Evolutionary conservation across 2,113 vertebrate species (phyloP).

Genomic region (Psettodes erumei): DNA sequence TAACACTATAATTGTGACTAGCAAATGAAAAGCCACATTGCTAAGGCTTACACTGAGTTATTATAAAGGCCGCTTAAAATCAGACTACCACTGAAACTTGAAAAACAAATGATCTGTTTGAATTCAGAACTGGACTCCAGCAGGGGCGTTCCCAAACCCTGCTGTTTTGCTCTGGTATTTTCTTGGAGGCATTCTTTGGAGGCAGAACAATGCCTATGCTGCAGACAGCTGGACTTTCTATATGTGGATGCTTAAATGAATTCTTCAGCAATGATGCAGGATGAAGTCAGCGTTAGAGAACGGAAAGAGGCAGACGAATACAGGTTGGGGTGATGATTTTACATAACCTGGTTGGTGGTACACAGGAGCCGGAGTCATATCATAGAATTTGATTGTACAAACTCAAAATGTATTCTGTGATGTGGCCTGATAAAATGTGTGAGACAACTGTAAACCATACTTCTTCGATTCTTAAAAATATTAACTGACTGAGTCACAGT

Average conservation of each 20-base stretch:
- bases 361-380: background rate
- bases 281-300: background rate
- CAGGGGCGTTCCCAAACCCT: too few species aligned
- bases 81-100: too few species aligned
- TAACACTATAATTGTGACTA: too few species aligned
- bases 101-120: too few species aligned
- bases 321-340: too few species aligned
- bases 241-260: background rate
- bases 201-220: background rate
- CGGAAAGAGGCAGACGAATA: background rate
- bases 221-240: constrained; percentile 27
- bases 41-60: too few species aligned
- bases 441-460: background rate
- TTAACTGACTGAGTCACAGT: background rate
- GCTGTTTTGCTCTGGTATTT: background rate
- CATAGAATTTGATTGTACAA: background rate
- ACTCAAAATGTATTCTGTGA: background rate
- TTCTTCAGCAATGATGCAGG: background rate
- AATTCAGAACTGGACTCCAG: too few species aligned
- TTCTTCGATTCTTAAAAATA: background rate
- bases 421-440: background rate
- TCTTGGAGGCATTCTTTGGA: background rate
- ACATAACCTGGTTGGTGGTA: background rate
- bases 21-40: too few species aligned
- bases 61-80: too few species aligned